Evolutionary conservation across 2,113 vertebrate species (phyloP), one percentile per base, ranked within the genome.

Genomic region (Myanophis thanlyinensis): DNA sequence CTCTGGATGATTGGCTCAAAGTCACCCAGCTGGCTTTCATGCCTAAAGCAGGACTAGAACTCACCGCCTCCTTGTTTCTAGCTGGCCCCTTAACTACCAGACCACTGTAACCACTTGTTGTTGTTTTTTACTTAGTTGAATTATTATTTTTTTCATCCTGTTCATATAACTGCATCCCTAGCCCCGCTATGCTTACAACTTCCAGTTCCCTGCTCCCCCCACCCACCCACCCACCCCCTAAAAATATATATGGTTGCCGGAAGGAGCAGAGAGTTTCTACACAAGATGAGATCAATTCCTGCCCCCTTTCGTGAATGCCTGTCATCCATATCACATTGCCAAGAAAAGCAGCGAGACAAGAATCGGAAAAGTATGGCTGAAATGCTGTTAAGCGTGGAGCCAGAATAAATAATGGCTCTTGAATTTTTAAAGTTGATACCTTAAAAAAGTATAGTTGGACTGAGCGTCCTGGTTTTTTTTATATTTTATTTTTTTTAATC

Each of bases 381-480:
- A 87, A 86, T 90, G 54, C 54, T 91, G 44, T 62, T 13, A 91
- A 89, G 87, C 67, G 52, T 59, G 90, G 52, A 93, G 62, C 73
- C 90, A n/a, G 53, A 54, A 91, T 67, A 54, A 51, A 35, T 2
- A 92, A 91, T 44, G 90, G 88, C 87, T 93, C 84, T 88, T 92
- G 1, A 91, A 89, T 7, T 92, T 84, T 62, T 89, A 93, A 53
- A 87, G 87, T 85, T 73, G 25, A 49, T 87, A 18, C 52, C 91
- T 94, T 87, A 46, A 88, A 93, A 46, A 88, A 46, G 46, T 91
- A 87, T 93, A 56, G 73, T 89, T 94, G 88, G 67, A 47, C 67
- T 44, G 62, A 15, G 6, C 40, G 27, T 92, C 54, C 35, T 73
- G 6, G n/a, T n/a, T 54, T 3, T 49, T 7, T 48, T 48, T 0